These are phyloP conservation scores for Cinara cedri DNA, from an alignment of 2,888 invertebrate species.

Conservation along the genomic window DNA sequence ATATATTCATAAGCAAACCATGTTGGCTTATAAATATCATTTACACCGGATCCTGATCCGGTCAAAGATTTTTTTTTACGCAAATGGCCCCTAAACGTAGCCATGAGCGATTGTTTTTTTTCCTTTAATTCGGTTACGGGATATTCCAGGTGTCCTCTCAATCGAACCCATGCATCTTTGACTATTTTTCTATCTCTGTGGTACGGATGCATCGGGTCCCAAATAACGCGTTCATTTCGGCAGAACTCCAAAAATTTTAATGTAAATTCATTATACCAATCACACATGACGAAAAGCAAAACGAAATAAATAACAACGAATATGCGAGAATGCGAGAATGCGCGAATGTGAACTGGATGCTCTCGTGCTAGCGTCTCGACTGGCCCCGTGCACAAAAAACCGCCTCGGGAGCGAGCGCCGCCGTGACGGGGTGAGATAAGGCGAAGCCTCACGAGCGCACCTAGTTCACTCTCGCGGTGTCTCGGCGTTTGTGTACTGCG, in stretches of 20 bases:
- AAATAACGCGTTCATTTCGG: slow-evolving; percentile 10
- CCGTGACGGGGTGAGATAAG: neutral
- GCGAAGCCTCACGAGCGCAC: neutral
- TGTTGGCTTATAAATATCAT: no score
- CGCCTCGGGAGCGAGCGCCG: slow-evolving; percentile 3
- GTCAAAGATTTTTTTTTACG: no score
- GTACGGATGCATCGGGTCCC: neutral
- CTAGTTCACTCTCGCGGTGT: no score
- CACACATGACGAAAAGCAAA: neutral
- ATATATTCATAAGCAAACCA: no score
- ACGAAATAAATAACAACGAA: neutral
- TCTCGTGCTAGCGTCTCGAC: slow-evolving; percentile 13
- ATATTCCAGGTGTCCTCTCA: neutral
- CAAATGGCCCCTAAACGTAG: no score
- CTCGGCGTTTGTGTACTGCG: no score
- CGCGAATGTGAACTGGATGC: slow-evolving; percentile 14
- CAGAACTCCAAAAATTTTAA: slow-evolving; percentile 25
- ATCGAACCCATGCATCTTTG: no score
- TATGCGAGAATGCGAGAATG: no score
- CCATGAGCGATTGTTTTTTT: no score
- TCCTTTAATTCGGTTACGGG: neutral
- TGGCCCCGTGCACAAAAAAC: neutral
- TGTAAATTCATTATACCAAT: slow-evolving; percentile 2
- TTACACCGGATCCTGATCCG: no score
- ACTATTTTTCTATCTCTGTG: slow-evolving; percentile 17